Percentiles rank a stretch among this genome's conserved stretches.
phyloP scores from a whole-genome alignment of 2,797 vertebrate species.

The Threskiornis aethiopicus region DNA sequence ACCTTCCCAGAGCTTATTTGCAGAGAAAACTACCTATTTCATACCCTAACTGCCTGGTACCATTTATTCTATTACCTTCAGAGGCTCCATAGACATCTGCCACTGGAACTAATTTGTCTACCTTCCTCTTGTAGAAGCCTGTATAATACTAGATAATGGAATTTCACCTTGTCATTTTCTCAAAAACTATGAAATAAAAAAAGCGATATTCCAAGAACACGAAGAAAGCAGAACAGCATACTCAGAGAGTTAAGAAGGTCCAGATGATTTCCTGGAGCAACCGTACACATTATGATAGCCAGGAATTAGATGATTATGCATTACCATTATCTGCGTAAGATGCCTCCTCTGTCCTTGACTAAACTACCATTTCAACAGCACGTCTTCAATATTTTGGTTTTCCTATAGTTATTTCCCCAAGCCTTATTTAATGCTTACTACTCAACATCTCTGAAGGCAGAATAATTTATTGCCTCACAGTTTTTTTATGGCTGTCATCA shows the following conservation, averaged over 20 bases:
- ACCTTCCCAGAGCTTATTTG: neutral
- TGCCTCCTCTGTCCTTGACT: neutral
- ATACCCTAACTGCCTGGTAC: neutral
- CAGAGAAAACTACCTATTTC: neutral
- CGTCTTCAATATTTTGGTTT: neutral
- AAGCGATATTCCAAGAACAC: neutral
- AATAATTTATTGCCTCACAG: neutral
- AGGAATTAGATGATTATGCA: neutral
- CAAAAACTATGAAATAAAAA: neutral
- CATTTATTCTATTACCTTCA: neutral
- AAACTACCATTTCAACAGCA: neutral
- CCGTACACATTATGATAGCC: neutral
- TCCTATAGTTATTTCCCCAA: neutral
- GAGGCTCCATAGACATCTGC: neutral
- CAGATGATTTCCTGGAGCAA: neutral
- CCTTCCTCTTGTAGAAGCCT: neutral
- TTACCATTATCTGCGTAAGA: neutral
- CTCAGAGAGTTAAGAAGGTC: neutral
- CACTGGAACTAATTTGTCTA: neutral
- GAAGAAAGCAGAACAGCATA: neutral
- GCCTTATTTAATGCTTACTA: neutral
- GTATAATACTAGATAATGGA: neutral
- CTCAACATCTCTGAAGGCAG: neutral
- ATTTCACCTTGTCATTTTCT: neutral
- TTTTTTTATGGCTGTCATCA: neutral